Evolutionary conservation across 2,888 invertebrate species (phyloP), one percentile per base, ranked within the genome.

Genomic region (Cacoxenus indagator): DNA sequence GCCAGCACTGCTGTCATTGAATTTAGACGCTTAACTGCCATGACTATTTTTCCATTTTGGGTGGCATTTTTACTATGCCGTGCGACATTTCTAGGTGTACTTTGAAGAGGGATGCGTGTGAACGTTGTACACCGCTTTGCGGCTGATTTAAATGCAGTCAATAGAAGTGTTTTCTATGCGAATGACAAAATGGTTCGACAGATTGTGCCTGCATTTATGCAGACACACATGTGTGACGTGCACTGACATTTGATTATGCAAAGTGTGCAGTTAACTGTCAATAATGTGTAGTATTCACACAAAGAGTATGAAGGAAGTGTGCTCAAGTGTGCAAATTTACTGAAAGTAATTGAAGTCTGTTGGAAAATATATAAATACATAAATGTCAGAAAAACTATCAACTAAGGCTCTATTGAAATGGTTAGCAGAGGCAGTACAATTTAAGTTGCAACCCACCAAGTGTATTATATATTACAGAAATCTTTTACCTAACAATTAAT

Each of bases 1-100:
- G 37, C n/a, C 19, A 22, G 19, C 37, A 4, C 51, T 22, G 51
- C 51, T 22, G 51, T 51, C 51, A 51, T 19, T 1, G 51, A 17
- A 51, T 51, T 51, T 51, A 51, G 22, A 51, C 51, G 22, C 22
- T 51, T 51, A 17, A 51, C 51, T 51, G 37, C 51, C 8, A 8
- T 51, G 19, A 19, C 2, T 9, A 6, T 51, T 19, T 51, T n/a
- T n/a, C n/a, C n/a, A 68, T 74, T 74, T 74, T 69, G 65, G 71
- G 67, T 69, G 68, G 67, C 72, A 71, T 64, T 57, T 64, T n/a
- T 70, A 70, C 72, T 62, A n/a, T n/a, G n/a, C n/a, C n/a, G n/a
- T n/a, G n/a, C n/a, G n/a, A 31, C 9, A 31, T 0, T 31, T 8
- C 6, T 31, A 31, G 31, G 31, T 9, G 31, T 9, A 5, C 6